Evolutionary conservation across 2,888 invertebrate species (phyloP).

Genomic region (Amphiduros pacificus): DNA sequence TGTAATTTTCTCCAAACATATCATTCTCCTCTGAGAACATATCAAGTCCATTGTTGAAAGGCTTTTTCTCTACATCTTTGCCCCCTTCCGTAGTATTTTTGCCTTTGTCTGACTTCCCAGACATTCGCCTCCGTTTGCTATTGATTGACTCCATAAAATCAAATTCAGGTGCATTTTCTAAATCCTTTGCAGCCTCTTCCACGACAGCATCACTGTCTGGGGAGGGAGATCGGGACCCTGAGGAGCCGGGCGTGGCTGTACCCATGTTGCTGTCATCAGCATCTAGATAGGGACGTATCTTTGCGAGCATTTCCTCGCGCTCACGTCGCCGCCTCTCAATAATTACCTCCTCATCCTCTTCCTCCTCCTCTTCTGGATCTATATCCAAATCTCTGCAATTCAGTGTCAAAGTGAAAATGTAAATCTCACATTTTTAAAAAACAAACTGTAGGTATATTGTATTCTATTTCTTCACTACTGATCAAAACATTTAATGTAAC

Average conservation of each 20-base stretch:
- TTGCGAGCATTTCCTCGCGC: slow-evolving; percentile 78
- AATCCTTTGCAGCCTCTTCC: slow-evolving; percentile 17
- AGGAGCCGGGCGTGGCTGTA: neutral
- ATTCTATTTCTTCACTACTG: no score
- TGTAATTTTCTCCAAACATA: slow-evolving; percentile 75
- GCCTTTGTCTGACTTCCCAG: neutral
- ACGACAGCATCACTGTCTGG: slow-evolving; percentile 16
- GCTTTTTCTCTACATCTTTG: slow-evolving; percentile 33
- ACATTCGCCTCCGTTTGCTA: slow-evolving; percentile 40
- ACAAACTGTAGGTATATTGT: no score
- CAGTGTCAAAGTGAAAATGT: no score
- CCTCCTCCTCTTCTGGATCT: slow-evolving; percentile 64
- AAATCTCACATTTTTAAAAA: no score
- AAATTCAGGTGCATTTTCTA: slow-evolving; percentile 24
- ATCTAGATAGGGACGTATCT: neutral
- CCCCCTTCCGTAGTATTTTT: neutral
- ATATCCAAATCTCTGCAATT: slow-evolving; percentile 67
- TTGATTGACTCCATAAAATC: slow-evolving; percentile 54
- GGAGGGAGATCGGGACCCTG: neutral
- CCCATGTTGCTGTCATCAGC: slow-evolving; percentile 9
- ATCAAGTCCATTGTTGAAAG: slow-evolving; percentile 56
- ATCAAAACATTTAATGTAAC: no score
- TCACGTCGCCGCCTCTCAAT: slow-evolving; percentile 86
- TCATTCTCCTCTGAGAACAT: slow-evolving; percentile 79
- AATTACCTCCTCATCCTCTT: slow-evolving; percentile 88